These are phyloP conservation scores for Rhincodon typus DNA, from an alignment of 2,797 vertebrate genomes.

Conservation along the genomic window DNA sequence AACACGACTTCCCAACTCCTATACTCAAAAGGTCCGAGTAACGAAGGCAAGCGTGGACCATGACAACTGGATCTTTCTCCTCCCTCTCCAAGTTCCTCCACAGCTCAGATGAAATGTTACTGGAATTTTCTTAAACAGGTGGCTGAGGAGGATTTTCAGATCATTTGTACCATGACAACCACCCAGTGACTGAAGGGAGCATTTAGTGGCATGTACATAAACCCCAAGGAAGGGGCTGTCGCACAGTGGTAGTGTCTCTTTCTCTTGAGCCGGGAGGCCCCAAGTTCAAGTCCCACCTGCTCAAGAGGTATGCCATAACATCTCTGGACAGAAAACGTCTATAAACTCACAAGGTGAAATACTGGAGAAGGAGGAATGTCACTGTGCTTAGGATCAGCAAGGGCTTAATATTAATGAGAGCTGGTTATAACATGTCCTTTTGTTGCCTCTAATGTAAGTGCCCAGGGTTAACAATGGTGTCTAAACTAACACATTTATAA, in stretches of 20 bases:
- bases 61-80: too few species aligned
- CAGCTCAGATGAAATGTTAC: not conserved
- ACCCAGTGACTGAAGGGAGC: not conserved
- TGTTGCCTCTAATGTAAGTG: not conserved
- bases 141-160: not conserved
- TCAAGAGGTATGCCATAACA: too few species aligned
- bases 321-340: too few species aligned
- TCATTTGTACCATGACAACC: not conserved
- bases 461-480: not conserved
- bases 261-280: too few species aligned
- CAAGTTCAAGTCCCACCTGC: not conserved
- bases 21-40: too few species aligned
- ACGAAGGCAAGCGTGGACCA: too few species aligned
- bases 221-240: not conserved
- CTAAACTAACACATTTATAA: not conserved
- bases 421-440: not conserved
- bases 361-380: not conserved
- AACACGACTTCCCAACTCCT: too few species aligned
- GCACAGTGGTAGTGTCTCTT: too few species aligned
- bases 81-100: too few species aligned
- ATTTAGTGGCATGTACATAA: not conserved
- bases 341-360: not conserved
- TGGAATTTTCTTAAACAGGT: not conserved
- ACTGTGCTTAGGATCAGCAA: not conserved
- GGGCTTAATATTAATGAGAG: not conserved